Evolutionary conservation across 2,888 invertebrate species (phyloP).

Genomic region (Drosophila kokeensis): DNA sequence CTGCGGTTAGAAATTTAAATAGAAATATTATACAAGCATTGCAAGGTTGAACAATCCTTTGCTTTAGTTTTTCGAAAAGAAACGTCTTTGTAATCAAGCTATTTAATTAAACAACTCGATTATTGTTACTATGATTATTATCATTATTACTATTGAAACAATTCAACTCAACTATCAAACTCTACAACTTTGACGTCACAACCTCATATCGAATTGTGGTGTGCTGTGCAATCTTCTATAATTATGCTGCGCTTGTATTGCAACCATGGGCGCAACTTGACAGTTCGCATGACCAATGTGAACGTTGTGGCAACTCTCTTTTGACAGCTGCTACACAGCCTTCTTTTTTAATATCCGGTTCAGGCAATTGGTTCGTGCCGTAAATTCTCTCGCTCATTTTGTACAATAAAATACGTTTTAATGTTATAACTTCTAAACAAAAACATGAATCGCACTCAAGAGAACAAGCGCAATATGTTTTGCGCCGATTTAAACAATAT

Average conservation of each 20-base stretch:
- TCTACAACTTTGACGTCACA: not conserved
- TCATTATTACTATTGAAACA: not conserved
- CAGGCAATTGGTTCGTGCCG: conserved; percentile 82
- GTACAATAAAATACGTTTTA: conserved; percentile 44
- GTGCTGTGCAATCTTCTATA: not conserved
- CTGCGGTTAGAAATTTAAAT: not conserved
- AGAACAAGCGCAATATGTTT: conserved; percentile 1
- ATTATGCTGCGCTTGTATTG: conserved; percentile 7
- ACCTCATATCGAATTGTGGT: not conserved
- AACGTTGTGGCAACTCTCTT: conserved; percentile 37
- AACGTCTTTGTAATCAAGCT: not conserved
- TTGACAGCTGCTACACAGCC: conserved; percentile 60
- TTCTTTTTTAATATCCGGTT: conserved; percentile 84
- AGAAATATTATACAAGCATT: not conserved
- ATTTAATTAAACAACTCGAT: not conserved
- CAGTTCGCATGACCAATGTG: conserved; percentile 41
- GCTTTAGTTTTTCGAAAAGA: not conserved
- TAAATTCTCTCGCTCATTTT: conserved; percentile 58
- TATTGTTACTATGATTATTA: not conserved
- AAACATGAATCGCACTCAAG: conserved; percentile 36
- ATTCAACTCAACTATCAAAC: not conserved
- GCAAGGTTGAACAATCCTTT: not conserved
- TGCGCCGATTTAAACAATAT: conserved; percentile 7
- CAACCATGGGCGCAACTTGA: conserved; percentile 31
- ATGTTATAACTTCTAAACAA: conserved; percentile 33